Evolutionary conservation across 2,113 vertebrate species (phyloP).

Genomic region (Cricetomys ansorgei): DNA sequence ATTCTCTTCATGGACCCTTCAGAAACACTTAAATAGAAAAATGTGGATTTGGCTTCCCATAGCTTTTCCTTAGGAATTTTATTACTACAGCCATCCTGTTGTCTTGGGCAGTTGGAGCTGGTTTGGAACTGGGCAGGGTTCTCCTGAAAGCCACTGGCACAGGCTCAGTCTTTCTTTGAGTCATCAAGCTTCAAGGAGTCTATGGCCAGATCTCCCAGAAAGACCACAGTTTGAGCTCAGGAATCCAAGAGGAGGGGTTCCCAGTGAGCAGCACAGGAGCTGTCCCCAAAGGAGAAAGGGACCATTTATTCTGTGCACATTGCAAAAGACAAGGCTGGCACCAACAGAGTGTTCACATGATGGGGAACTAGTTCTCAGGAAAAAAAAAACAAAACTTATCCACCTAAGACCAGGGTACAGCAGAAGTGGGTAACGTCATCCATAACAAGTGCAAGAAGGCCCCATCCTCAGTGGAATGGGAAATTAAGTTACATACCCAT

Average conservation of each 20-base stretch:
- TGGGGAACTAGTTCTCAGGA: neutral
- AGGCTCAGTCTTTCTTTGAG: neutral
- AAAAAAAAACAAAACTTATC: neutral
- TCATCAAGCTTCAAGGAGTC: too few relatives aligned
- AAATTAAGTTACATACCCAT: neutral
- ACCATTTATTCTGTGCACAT: accelerated
- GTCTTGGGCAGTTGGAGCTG: neutral
- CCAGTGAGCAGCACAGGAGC: neutral
- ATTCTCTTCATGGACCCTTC: neutral
- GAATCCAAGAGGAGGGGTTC: neutral
- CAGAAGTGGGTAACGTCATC: neutral
- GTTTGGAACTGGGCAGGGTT: neutral
- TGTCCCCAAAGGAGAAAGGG: neutral
- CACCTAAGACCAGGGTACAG: too few relatives aligned
- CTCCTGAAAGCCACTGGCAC: neutral
- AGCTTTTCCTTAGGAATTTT: neutral
- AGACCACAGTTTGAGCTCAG: accelerated
- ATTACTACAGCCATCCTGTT: neutral
- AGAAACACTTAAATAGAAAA: neutral
- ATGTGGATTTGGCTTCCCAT: neutral
- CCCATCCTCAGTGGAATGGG: neutral
- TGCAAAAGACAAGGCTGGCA: neutral
- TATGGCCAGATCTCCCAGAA: neutral
- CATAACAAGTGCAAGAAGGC: too few relatives aligned
- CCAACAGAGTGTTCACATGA: neutral